Conservation (phyloP, 2,113 vertebrate species). For the Seriola aureovittata region DNA sequence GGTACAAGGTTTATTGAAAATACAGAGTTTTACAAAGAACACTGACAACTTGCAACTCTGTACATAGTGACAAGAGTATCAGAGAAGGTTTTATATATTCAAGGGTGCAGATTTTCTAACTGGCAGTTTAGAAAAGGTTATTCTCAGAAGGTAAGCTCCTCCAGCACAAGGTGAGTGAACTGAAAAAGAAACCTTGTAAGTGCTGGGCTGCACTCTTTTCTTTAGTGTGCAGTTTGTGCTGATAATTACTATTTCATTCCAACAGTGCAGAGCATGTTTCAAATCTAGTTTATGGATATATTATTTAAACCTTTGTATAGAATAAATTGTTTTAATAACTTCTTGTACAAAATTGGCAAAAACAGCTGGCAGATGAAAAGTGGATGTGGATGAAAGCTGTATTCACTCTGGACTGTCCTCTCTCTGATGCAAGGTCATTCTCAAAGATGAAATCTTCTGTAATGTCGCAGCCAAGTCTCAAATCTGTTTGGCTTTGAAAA, state of each 20-base stretch:
- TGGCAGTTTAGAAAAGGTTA: slow-evolving; percentile 15
- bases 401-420: neutral
- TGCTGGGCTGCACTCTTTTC: neutral
- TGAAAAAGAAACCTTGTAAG: neutral
- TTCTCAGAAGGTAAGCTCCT: neutral
- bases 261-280: neutral
- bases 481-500: no score
- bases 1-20: neutral
- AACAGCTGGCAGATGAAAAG: neutral
- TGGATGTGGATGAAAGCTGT: neutral
- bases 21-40: neutral
- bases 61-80: neutral
- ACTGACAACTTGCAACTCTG: slow-evolving; percentile 18
- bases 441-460: neutral
- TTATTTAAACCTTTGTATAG: neutral
- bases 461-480: neutral
- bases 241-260: neutral
- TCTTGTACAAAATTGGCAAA: neutral
- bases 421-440: neutral
- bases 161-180: neutral
- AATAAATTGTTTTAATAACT: neutral
- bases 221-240: neutral
- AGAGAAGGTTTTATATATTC: slow-evolving; percentile 11
- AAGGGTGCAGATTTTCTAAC: slow-evolving; percentile 24
- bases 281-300: neutral